Percentiles rank a stretch among this genome's conserved stretches.
Conservation (phyloP, 2,113 vertebrate genomes). For the Numenius arquata region DNA sequence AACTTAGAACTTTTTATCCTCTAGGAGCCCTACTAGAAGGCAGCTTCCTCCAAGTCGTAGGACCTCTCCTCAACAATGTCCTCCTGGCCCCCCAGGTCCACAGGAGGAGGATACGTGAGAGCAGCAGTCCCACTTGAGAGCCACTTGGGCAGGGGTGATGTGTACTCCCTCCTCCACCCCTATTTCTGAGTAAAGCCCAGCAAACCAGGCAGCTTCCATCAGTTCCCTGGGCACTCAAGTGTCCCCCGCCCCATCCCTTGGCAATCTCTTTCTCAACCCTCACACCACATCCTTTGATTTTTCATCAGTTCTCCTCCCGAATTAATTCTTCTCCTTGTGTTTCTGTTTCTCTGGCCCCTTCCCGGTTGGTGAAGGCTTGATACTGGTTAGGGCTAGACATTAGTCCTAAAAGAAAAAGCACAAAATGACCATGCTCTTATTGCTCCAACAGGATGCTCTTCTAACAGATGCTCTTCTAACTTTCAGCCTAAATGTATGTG, state of each 20-base stretch:
- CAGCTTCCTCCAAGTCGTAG: neutral
- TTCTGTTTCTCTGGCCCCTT: neutral
- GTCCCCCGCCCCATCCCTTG: neutral
- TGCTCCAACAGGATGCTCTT: neutral
- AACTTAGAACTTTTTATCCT: neutral
- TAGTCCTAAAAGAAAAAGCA: neutral
- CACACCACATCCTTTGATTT: neutral
- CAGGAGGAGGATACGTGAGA: neutral
- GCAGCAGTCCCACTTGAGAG: neutral
- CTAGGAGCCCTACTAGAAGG: neutral
- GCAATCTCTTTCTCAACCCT: neutral
- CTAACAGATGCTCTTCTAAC: neutral
- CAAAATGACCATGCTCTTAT: neutral
- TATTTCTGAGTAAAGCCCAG: neutral
- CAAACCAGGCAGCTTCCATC: neutral
- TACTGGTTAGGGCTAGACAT: neutral
- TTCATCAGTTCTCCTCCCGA: neutral
- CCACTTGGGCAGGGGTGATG: rapidly evolving
- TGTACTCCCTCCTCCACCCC: neutral
- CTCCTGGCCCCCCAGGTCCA: neutral
- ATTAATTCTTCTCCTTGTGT: neutral
- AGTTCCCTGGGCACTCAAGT: no score
- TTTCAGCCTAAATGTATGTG: neutral
- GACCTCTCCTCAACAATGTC: neutral
- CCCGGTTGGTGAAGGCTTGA: neutral